phyloP scores from a whole-genome alignment of 2,113 vertebrate genomes.

The Thalassoma bifasciatum region DNA sequence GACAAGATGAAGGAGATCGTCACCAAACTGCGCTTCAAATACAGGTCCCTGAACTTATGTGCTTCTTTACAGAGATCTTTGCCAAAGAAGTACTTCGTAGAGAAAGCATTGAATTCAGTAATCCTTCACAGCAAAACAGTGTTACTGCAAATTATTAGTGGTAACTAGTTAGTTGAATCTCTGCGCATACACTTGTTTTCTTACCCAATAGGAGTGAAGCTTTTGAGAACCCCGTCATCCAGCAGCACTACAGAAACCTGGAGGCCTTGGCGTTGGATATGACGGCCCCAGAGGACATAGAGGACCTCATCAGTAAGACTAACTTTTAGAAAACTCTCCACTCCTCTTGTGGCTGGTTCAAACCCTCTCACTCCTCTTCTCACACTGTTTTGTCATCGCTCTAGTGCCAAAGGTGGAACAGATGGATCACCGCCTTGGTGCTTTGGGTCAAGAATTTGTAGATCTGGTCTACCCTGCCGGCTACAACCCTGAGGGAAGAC shows the following conservation, averaged over 20 bases:
- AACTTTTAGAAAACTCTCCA: not conserved
- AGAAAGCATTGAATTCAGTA: no score
- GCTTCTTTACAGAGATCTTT: not conserved
- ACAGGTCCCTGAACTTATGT: conserved; percentile 82
- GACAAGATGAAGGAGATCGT: conserved; percentile 95
- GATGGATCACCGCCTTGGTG: conserved; percentile 88
- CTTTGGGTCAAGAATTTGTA: conserved; percentile 89
- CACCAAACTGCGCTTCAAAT: conserved; percentile 92
- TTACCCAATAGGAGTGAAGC: conserved; percentile 85
- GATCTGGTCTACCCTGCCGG: conserved; percentile 91
- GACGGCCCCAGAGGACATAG: conserved; percentile 88
- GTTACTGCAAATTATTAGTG: no score
- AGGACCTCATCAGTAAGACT: conserved; percentile 92
- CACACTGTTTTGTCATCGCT: not conserved
- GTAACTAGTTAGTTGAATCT: no score
- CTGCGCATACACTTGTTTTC: conserved; percentile 1
- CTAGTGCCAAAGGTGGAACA: conserved; percentile 91
- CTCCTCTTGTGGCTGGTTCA: not conserved
- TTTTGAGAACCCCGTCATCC: conserved; percentile 96
- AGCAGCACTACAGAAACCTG: conserved; percentile 94
- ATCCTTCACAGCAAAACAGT: no score
- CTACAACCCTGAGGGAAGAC: conserved; percentile 88
- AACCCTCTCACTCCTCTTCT: not conserved
- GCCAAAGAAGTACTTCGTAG: no score
- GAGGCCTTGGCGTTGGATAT: conserved; percentile 94